Conservation (phyloP, 2,888 invertebrate genomes). For the Eretmocerus hayati region DNA sequence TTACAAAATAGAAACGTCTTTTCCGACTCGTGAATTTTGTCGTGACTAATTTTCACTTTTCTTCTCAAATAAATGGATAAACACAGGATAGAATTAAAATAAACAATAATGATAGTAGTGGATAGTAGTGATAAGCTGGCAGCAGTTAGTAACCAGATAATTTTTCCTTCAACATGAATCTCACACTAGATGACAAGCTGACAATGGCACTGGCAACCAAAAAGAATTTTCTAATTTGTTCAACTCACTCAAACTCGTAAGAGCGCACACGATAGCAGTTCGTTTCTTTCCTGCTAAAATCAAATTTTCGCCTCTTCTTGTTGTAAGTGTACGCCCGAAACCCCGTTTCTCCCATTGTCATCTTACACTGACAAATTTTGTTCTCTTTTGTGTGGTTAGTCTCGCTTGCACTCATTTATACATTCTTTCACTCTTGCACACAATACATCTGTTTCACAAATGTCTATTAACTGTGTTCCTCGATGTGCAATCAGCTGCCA, state of each 20-base stretch:
- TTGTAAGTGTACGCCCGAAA: slow-evolving; percentile 21
- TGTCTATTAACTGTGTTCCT: slow-evolving; percentile 31
- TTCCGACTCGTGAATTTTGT: slow-evolving; percentile 22
- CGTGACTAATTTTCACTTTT: slow-evolving; percentile 16
- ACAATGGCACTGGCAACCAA: slow-evolving; percentile 44
- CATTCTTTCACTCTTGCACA: slow-evolving; percentile 16
- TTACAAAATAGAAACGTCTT: slow-evolving; percentile 22
- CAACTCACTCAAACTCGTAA: slow-evolving; percentile 16
- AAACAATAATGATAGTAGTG: slow-evolving; percentile 37
- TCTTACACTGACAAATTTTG: slow-evolving; percentile 23
- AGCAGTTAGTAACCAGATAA: slow-evolving; percentile 45
- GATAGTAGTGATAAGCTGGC: slow-evolving; percentile 42
- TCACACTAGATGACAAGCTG: slow-evolving; percentile 40
- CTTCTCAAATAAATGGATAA: slow-evolving; percentile 40
- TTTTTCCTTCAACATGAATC: slow-evolving; percentile 28
- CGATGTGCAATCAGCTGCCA: slow-evolving; percentile 47
- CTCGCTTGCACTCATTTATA: slow-evolving; percentile 21
- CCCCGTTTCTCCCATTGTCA: slow-evolving; percentile 23
- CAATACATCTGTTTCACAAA: slow-evolving; percentile 20
- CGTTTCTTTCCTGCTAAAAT: slow-evolving; percentile 23
- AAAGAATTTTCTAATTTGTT: slow-evolving; percentile 17
- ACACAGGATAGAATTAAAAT: slow-evolving; percentile 42
- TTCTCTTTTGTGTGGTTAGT: slow-evolving; percentile 23
- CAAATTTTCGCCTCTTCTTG: slow-evolving; percentile 18
- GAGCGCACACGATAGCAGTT: slow-evolving; percentile 14